A percentile compares a stretch with the other conserved stretches of the same genome.
Conservation (phyloP, 1,140 invertebrate species). For the Zaprionus africanus region DNA sequence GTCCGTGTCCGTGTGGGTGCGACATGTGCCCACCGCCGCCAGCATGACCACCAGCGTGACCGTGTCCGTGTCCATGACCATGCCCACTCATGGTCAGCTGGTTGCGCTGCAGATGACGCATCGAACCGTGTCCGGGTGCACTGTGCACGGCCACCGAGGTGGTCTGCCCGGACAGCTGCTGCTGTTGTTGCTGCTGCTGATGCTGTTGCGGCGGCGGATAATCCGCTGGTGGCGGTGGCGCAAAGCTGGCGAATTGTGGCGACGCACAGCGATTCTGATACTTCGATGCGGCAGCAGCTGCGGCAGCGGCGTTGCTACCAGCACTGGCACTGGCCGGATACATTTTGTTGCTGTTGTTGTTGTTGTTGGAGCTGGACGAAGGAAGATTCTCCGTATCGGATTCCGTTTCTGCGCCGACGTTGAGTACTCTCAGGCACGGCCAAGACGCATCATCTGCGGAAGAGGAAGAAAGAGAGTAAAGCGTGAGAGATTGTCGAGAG, state of each 20-base stretch:
- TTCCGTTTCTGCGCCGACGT: neutral
- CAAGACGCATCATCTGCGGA: conserved; percentile 42
- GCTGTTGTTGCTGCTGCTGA: conserved; percentile 45
- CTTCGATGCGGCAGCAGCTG: conserved; percentile 55
- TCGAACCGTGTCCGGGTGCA: conserved; percentile 54
- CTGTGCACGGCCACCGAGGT: conserved; percentile 66
- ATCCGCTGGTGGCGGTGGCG: conserved; percentile 58
- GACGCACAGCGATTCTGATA: conserved; percentile 78
- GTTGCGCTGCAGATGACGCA: conserved; percentile 58
- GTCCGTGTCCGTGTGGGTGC: conserved; percentile 47
- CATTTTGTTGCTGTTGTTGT: conserved; percentile 48
- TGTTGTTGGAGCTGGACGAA: conserved; percentile 18
- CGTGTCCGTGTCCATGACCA: conserved; percentile 37
- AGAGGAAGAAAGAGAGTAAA: conserved; percentile 7
- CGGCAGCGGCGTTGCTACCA: conserved; percentile 39
- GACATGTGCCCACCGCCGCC: neutral
- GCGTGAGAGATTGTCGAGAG: conserved; percentile 21
- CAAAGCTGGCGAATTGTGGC: conserved; percentile 75
- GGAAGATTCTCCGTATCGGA: conserved; percentile 18
- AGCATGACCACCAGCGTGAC: conserved; percentile 9
- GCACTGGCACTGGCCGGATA: conserved; percentile 67
- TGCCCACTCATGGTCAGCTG: conserved; percentile 57
- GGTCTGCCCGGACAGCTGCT: conserved; percentile 50
- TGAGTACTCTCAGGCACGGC: conserved; percentile 23
- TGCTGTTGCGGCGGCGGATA: conserved; percentile 53